phyloP scores from a whole-genome alignment of 2,113 vertebrate species.

The Aplodontia rufa region DNA sequence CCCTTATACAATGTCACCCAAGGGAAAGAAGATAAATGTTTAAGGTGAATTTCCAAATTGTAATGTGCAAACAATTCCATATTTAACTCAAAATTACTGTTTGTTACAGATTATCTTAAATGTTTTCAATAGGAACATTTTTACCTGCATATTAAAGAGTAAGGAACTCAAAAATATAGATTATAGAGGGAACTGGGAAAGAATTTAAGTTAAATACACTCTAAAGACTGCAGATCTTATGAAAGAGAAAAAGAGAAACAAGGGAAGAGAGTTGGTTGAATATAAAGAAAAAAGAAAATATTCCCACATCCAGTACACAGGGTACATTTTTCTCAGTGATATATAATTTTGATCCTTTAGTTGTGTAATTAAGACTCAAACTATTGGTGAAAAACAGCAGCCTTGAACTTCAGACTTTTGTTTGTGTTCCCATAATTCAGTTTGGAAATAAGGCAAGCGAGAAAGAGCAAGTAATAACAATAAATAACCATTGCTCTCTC shows the following conservation, averaged over 20 bases:
- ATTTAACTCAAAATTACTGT: conserved; percentile 26
- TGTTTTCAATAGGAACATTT: conserved; percentile 19
- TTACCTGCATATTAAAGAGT: not conserved
- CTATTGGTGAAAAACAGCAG: not conserved
- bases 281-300: not conserved
- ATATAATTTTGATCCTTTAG: conserved; percentile 15
- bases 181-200: not conserved
- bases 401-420: conserved; percentile 21
- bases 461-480: not conserved
- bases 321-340: not conserved
- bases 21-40: not conserved
- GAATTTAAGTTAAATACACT: conserved; percentile 23
- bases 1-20: not conserved
- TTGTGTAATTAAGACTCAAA: conserved; percentile 52
- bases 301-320: not conserved
- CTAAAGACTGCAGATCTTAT: not conserved
- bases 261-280: not conserved
- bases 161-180: not conserved
- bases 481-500: conserved; percentile 22
- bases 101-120: conserved; percentile 29
- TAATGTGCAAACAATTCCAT: not conserved
- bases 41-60: conserved; percentile 32
- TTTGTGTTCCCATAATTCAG: not conserved
- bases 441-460: conserved; percentile 26
- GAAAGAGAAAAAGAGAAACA: not conserved